Base-by-base conservation (phyloP, 2,888 invertebrate species). In the Acleris literana region DNA sequence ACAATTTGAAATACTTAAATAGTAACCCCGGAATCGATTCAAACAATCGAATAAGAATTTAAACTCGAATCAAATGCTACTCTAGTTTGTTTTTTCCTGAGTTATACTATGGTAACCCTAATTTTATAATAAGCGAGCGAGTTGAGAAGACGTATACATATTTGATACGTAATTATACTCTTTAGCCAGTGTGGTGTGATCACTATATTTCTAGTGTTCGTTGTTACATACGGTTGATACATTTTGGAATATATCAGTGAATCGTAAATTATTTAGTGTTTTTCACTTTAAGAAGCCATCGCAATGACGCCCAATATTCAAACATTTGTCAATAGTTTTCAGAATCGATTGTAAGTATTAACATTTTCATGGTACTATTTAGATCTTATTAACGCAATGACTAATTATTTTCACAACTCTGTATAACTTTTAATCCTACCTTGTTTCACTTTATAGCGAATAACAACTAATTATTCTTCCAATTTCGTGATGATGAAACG, bases 271-370 rank as follows among this genome's bases (percentile, higher is more conserved):
- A 55, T 55, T 55, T 43, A 20, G 55, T 55, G 55, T 9, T 57
- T 54, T 64, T 58, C 20, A 39, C 51, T 57, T 60, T 68, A 52
- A 33, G n/a, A 67, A 60, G 53, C 58, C 51, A 64, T 71, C 81
- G 88, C 76, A 76, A 95, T 95, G 95, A 92, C 94, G 83, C 89
- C 94, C 71, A 93, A 93, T 76, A 85, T 95, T 71, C 91, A 94
- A 78, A 92, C 93, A 69, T 95, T 96, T 85, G 84, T 95, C 77
- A 95, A 95, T 87, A 94, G 95, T 74, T 95, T 96, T 88, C 94
- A 94, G 84, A 94, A 93, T 87, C 94, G 93, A 81, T 89, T 96
- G 96, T 96, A 86, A 95, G 96, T 95, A 84, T 71, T 68, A 39
- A 44, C n/a, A 48, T 68, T 58, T 46, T 53, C 25, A 39, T 55